Base-by-base conservation (phyloP, 1,140 invertebrate species). In the Pygmarrhopalites habei region DNA sequence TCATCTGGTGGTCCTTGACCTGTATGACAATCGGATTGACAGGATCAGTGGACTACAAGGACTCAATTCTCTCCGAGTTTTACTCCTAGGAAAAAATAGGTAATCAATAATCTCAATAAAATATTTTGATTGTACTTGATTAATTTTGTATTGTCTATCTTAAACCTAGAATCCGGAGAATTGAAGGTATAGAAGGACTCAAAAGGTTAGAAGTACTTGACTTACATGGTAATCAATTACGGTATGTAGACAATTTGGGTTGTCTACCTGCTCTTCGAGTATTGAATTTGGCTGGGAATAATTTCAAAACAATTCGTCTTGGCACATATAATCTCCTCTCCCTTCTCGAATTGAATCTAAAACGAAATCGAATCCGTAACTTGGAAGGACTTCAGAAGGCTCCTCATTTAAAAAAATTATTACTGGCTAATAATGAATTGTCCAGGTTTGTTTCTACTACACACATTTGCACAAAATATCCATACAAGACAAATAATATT, bases 1-100 rank as follows among this genome's bases (percentile, higher is more conserved):
- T 30, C 83, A 87, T 75, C 76, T 94, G 44, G 90, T 96, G 28
- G 94, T 94, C 73, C 82, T 96, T 47, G 92, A 96, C 76, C 78
- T 96, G 2, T 95, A 95, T 76, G 89, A 94, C 75, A 96, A 96
- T 78, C 89, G 93, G 75, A 85, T 96, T 41, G 90, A 93, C 62
- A 85, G 84, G 72, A 87, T 95, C 52, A 82, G 82, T 44, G 86
- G 82, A 62, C 77, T 95, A 4, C 61, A 65, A 32, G 83, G 86
- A 65, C 78, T 81, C 49, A 83, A 83, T 49, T 88, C 86, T 73
- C 78, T 95, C 12, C 78, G 90, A 69, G 90, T 95, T 4, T 78
- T 95, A 49, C 81, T 95, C 62, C 81, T 95, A 72, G 92, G 92
- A 7, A 95, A 94, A 78, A 94, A 95, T 76, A 85, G 88, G 79